A percentile compares a stretch with the other conserved stretches of the same genome.
Conservation (phyloP, 92 coral and sea anemone species). For the Montipora capitata region DNA sequence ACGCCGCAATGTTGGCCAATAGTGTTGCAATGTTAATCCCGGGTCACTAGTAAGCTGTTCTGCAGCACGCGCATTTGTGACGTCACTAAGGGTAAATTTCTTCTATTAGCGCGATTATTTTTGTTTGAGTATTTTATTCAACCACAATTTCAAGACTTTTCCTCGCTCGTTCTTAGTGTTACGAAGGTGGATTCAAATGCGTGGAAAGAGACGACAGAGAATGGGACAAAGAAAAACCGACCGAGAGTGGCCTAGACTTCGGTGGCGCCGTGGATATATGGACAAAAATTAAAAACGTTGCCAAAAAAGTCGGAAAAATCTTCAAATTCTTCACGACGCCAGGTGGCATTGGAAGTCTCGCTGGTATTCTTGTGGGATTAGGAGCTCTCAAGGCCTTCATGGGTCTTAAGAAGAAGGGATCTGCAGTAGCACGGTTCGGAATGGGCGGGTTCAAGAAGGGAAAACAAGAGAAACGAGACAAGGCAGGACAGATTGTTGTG, state of each 20-base stretch:
- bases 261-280: constrained; percentile 77
- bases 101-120: no score
- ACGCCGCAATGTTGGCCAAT: no score
- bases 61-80: not conserved
- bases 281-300: constrained; percentile 74
- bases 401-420: constrained; percentile 75
- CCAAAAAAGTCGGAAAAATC: constrained; percentile 61
- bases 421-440: constrained; percentile 83
- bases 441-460: constrained; percentile 82
- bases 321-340: constrained; percentile 59
- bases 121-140: not conserved
- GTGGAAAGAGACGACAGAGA: constrained; percentile 86
- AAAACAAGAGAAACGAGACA: constrained; percentile 51
- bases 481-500: constrained; percentile 77
- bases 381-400: constrained; percentile 83
- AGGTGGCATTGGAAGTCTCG: constrained; percentile 61
- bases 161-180: constrained; percentile 54
- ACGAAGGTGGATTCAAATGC: constrained; percentile 84
- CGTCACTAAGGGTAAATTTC: not conserved
- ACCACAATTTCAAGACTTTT: not conserved
- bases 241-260: constrained; percentile 81
- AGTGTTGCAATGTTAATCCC: no score
- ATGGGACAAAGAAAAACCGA: constrained; percentile 77
- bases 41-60: no score
- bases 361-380: constrained; percentile 69